These are phyloP conservation scores for Volucella inflata DNA, from an alignment of 2,888 invertebrate species.

Conservation along the genomic window DNA sequence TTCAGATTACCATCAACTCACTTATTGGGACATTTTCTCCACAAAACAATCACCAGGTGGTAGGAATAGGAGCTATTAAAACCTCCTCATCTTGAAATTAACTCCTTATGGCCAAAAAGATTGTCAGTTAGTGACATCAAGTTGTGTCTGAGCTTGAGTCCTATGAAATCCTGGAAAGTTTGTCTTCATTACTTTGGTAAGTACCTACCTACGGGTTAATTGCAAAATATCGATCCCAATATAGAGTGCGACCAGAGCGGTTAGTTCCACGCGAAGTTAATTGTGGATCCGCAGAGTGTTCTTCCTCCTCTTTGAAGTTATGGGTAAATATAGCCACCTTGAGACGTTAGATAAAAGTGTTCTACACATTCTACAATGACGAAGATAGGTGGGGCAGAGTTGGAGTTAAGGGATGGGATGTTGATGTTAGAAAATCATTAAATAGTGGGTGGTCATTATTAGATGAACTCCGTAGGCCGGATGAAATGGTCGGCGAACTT, in stretches of 20 bases:
- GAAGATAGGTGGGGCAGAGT: background rate
- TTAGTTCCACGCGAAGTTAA: constrained; percentile 1
- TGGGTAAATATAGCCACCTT: constrained; percentile 59
- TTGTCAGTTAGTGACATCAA: constrained; percentile 26
- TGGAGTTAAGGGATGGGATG: background rate
- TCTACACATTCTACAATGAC: constrained; percentile 15
- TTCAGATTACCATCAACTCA: no score
- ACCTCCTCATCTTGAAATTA: constrained; percentile 3
- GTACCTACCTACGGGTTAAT: constrained; percentile 48
- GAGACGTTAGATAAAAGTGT: constrained; percentile 58
- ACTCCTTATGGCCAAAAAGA: background rate
- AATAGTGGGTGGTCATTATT: background rate
- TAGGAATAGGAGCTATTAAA: background rate
- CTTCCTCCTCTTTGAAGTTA: constrained; percentile 16
- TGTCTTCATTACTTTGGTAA: constrained; percentile 25
- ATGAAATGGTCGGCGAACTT: constrained; percentile 10
- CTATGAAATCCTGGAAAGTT: constrained; percentile 13
- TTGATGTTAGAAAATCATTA: constrained; percentile 23
- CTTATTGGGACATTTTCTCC: no score
- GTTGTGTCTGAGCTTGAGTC: background rate
- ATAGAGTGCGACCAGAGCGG: background rate
- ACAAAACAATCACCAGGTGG: background rate
- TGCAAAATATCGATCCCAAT: constrained; percentile 63
- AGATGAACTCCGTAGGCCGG: constrained; percentile 9
- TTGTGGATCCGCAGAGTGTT: background rate